phyloP scores from a whole-genome alignment of 1,140 invertebrate genomes.

The Trachymyrmex septentrionalis region DNA sequence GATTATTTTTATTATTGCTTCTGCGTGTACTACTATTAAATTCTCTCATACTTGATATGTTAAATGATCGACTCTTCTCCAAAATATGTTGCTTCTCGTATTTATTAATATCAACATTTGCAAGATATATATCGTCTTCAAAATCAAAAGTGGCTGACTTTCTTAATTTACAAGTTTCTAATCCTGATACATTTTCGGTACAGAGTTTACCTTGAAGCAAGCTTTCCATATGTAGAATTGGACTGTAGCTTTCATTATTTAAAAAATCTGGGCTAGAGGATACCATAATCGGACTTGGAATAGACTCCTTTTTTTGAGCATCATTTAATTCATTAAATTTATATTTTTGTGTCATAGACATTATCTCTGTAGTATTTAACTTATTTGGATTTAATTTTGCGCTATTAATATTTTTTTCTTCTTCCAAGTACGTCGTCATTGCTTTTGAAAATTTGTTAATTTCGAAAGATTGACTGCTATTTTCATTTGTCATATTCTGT shows the following conservation, averaged over 20 bases:
- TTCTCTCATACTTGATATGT: neutral
- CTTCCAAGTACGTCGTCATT: conserved; percentile 7
- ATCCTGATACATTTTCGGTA: neutral
- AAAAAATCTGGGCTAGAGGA: conserved; percentile 67
- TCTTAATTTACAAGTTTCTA: conserved; percentile 1
- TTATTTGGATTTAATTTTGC: conserved; percentile 4
- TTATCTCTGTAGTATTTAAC: neutral
- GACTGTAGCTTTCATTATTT: neutral
- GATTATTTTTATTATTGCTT: conserved; percentile 19
- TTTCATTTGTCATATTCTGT: neutral
- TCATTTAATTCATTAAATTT: conserved; percentile 29
- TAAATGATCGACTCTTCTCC: conserved; percentile 31
- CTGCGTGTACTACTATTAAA: neutral
- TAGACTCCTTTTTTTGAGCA: neutral
- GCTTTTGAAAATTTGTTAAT: conserved; percentile 35
- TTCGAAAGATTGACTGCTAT: neutral
- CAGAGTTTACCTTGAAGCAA: neutral
- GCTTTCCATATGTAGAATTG: neutral
- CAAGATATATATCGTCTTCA: conserved; percentile 60
- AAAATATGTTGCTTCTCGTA: conserved; percentile 21
- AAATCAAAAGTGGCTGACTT: conserved; percentile 11
- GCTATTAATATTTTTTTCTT: conserved; percentile 2
- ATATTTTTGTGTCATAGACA: conserved; percentile 12
- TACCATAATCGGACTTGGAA: conserved; percentile 62
- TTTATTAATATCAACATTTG: conserved; percentile 53